These are phyloP conservation scores for Parnassius smintheus DNA, from an alignment of 2,888 invertebrate species.

Conservation along the genomic window DNA sequence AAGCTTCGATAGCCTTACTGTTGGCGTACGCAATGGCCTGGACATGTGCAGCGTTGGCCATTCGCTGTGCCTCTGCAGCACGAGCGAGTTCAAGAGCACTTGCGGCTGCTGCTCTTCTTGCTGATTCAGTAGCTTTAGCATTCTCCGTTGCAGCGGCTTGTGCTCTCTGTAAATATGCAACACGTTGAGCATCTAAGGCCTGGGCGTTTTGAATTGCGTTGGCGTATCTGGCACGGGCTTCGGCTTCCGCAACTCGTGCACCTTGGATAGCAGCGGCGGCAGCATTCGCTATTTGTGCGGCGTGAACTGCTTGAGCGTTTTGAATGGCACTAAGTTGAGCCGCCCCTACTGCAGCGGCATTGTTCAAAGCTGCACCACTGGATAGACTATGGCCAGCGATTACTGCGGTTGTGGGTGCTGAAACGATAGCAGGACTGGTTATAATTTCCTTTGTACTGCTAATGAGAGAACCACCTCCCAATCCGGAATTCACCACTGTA, in stretches of 20 bases:
- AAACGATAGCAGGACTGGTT: too few species aligned
- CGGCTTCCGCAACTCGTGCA: conserved; percentile 66
- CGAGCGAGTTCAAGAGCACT: conserved; percentile 56
- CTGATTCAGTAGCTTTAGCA: conserved; percentile 67
- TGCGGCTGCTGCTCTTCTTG: conserved; percentile 61
- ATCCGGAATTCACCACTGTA: conserved; percentile 30
- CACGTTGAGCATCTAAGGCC: conserved; percentile 65
- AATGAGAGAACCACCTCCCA: conserved; percentile 33
- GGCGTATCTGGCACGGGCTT: conserved; percentile 64
- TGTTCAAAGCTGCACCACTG: conserved; percentile 60
- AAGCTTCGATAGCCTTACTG: conserved; percentile 67
- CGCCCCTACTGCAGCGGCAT: conserved; percentile 66
- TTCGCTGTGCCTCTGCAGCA: conserved; percentile 58
- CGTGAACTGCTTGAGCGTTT: conserved; percentile 73
- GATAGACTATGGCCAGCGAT: conserved; percentile 38
- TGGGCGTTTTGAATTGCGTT: conserved; percentile 71
- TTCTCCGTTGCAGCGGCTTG: conserved; percentile 73
- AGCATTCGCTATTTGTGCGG: conserved; percentile 65
- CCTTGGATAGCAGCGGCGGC: conserved; percentile 73
- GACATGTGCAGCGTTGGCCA: conserved; percentile 68
- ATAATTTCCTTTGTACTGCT: conserved; percentile 15
- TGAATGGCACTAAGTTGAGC: conserved; percentile 73
- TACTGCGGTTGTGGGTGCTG: conserved; percentile 16
- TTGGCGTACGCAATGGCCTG: conserved; percentile 71
- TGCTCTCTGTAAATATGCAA: conserved; percentile 69